phyloP scores from a whole-genome alignment of 2,113 vertebrate species.

The Thinocorus orbignyianus region DNA sequence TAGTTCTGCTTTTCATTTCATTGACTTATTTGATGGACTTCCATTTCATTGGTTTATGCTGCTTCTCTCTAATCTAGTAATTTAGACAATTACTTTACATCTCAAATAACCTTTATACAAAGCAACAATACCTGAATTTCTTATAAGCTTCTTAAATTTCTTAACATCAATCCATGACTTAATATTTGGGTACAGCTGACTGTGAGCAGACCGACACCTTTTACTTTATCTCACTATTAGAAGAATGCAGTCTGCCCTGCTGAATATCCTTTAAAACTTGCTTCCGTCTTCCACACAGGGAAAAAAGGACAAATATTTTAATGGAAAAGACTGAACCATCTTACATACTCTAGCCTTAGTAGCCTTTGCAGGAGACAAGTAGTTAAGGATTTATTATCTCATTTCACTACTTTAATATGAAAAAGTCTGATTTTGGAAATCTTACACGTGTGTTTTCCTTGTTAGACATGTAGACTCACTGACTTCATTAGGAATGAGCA shows the following conservation, averaged over 20 bases:
- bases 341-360: neutral
- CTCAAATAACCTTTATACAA: neutral
- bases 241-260: neutral
- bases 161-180: neutral
- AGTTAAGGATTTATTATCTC: neutral
- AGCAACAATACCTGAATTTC: neutral
- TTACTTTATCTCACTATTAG: neutral
- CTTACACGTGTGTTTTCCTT: neutral
- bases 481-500: neutral
- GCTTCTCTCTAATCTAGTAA: neutral
- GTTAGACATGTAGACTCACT: neutral
- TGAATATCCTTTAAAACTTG: neutral
- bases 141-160: neutral
- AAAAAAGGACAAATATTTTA: neutral
- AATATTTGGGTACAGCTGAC: neutral
- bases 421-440: neutral
- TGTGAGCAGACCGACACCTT: neutral
- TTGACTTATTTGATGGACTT: neutral
- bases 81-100: neutral
- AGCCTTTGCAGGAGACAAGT: neutral
- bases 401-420: neutral
- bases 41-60: neutral
- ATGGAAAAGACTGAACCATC: neutral
- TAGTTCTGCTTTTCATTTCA: neutral
- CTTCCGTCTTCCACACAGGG: neutral